These are phyloP conservation scores for Venusia cambrica DNA, from an alignment of 2,888 invertebrate species.

Conservation along the genomic window DNA sequence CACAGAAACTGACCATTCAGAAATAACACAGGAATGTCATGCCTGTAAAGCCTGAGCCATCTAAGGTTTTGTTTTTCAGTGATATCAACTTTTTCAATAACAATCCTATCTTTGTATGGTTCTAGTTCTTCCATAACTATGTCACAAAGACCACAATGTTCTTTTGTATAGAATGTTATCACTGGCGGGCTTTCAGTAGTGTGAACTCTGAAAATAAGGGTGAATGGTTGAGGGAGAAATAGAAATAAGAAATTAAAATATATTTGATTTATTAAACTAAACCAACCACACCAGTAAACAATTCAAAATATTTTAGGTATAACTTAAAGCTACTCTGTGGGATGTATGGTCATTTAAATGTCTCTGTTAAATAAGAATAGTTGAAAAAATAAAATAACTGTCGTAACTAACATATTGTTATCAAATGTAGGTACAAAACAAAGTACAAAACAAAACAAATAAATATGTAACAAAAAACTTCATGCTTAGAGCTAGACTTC, in stretches of 20 bases:
- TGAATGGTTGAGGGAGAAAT: conserved; percentile 21
- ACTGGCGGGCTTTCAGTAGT: conserved; percentile 74
- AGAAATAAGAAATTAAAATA: conserved; percentile 36
- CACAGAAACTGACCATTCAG: conserved; percentile 91
- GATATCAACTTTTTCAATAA: conserved; percentile 89
- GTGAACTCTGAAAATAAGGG: conserved; percentile 63
- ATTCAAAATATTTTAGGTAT: conserved; percentile 4
- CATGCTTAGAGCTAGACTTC: conserved; percentile 34
- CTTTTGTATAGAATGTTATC: conserved; percentile 90
- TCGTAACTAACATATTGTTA: too few species aligned
- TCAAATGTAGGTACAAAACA: conserved; percentile 13
- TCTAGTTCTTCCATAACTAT: conserved; percentile 85
- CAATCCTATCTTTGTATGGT: conserved; percentile 81
- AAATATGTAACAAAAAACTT: conserved; percentile 29
- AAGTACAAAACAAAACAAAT: conserved; percentile 36
- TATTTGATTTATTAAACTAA: conserved; percentile 38
- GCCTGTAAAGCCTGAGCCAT: conserved; percentile 87
- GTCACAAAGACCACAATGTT: conserved; percentile 91
- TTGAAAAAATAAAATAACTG: conserved; percentile 7
- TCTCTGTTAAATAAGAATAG: conserved; percentile 1
- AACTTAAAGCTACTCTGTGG: conserved; percentile 7
- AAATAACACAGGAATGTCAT: conserved; percentile 94
- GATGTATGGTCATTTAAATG: not conserved
- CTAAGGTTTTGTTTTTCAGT: conserved; percentile 85
- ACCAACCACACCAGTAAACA: conserved; percentile 31